These are phyloP conservation scores for Hemitrygon akajei DNA, from an alignment of 2,797 vertebrate species.

Conservation along the genomic window DNA sequence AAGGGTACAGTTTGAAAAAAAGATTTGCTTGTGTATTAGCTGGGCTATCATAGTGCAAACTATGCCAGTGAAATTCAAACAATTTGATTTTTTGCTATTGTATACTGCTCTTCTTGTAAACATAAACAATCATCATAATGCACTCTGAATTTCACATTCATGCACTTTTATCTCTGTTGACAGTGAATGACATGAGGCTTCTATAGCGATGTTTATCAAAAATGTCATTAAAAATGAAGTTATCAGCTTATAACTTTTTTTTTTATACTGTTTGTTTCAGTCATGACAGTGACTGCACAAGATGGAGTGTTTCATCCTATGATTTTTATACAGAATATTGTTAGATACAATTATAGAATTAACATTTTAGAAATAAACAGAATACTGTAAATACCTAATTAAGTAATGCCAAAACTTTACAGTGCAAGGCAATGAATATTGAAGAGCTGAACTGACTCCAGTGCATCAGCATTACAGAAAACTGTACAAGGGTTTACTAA, in stretches of 20 bases:
- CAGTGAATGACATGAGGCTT: neutral
- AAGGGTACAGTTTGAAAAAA: neutral
- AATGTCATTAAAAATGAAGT: neutral
- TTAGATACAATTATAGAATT: neutral
- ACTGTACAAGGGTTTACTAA: neutral
- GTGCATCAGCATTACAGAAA: neutral
- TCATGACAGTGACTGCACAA: neutral
- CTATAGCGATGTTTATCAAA: too few relatives aligned
- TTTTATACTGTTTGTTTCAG: too few relatives aligned
- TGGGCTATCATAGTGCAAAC: neutral
- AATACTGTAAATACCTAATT: neutral
- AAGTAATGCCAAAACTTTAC: neutral
- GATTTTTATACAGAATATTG: neutral
- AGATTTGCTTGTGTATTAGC: neutral
- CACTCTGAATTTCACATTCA: neutral
- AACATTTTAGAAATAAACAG: neutral
- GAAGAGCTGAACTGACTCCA: neutral
- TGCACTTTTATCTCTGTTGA: neutral
- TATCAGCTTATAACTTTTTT: neutral
- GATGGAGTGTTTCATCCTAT: neutral
- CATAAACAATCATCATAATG: neutral
- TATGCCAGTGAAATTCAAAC: neutral
- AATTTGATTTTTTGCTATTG: too few relatives aligned
- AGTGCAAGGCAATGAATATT: neutral
- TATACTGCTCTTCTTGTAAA: neutral